These are phyloP conservation scores for Eristalis tenax DNA, from an alignment of 2,888 invertebrate genomes.

Conservation along the genomic window DNA sequence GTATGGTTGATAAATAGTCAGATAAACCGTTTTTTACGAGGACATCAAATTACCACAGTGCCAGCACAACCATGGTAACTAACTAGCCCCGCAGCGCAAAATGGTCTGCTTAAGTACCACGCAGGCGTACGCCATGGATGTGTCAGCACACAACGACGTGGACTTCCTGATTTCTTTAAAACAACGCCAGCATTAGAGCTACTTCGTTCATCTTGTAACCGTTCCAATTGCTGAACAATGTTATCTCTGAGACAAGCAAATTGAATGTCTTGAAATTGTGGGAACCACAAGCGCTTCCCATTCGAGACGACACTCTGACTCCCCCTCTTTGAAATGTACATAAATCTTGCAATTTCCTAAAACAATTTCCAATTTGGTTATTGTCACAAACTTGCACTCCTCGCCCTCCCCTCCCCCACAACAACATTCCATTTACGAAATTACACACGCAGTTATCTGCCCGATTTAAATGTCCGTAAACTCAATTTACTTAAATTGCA, in stretches of 20 bases:
- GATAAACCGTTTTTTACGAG: background rate
- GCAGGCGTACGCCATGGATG: background rate
- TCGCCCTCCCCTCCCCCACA: background rate
- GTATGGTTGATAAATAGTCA: background rate
- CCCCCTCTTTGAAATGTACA: background rate
- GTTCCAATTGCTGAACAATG: background rate
- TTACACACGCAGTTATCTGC: background rate
- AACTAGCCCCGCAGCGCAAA: background rate
- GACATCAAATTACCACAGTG: background rate
- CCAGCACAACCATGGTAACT: background rate
- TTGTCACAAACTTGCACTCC: background rate
- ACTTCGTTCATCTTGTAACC: background rate
- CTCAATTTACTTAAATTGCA: conserved; percentile 40
- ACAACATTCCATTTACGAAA: conserved; percentile 4
- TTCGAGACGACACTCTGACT: background rate
- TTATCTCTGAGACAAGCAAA: background rate
- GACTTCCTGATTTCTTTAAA: background rate
- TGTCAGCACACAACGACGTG: background rate
- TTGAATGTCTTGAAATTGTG: background rate
- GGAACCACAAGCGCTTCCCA: background rate
- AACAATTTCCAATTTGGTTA: background rate
- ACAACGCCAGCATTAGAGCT: background rate
- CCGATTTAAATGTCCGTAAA: conserved; percentile 11
- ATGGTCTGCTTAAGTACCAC: too few relatives aligned
- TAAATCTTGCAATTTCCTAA: background rate